Percentiles rank a stretch among this genome's conserved stretches.
Conservation (phyloP, 2,797 vertebrate genomes). For the Parambassis ranga region DNA sequence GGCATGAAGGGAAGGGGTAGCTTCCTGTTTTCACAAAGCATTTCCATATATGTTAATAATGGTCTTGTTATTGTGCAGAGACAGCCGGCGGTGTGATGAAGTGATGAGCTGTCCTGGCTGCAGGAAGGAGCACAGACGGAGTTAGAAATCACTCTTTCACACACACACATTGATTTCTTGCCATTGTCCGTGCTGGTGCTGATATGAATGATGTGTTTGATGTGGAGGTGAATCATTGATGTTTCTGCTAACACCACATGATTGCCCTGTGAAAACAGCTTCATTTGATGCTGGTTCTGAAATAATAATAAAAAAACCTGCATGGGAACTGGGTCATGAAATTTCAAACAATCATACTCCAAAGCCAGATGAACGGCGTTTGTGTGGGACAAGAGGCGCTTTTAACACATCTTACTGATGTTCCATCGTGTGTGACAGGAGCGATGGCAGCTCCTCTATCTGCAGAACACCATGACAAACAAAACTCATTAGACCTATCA, state of each 20-base stretch:
- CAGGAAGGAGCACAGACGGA: constrained; percentile 45
- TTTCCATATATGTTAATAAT: constrained; percentile 82
- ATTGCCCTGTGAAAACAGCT: constrained; percentile 44
- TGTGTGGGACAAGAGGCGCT: constrained; percentile 29
- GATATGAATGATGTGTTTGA: constrained; percentile 65
- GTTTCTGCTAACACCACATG: constrained; percentile 44
- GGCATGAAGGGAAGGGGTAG: constrained; percentile 64
- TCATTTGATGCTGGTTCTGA: constrained; percentile 47
- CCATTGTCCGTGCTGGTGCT: constrained; percentile 36
- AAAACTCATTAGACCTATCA: constrained; percentile 57
- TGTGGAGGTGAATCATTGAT: constrained; percentile 49
- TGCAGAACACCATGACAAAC: constrained; percentile 36
- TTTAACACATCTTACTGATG: constrained; percentile 36
- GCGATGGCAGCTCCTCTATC: constrained; percentile 37
- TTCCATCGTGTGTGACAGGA: constrained; percentile 33
- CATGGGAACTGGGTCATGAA: constrained; percentile 62
- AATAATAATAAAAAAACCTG: too few relatives aligned
- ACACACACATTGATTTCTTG: constrained; percentile 39
- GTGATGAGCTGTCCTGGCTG: constrained; percentile 57
- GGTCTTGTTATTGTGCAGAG: constrained; percentile 72
- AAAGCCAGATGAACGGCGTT: constrained; percentile 37
- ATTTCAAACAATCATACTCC: constrained; percentile 51
- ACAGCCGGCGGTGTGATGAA: constrained; percentile 63
- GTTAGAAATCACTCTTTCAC: constrained; percentile 27
- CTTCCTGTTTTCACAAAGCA: constrained; percentile 65